phyloP scores from a whole-genome alignment of 2,888 invertebrate genomes.

The Amphipyra tragopoginis region DNA sequence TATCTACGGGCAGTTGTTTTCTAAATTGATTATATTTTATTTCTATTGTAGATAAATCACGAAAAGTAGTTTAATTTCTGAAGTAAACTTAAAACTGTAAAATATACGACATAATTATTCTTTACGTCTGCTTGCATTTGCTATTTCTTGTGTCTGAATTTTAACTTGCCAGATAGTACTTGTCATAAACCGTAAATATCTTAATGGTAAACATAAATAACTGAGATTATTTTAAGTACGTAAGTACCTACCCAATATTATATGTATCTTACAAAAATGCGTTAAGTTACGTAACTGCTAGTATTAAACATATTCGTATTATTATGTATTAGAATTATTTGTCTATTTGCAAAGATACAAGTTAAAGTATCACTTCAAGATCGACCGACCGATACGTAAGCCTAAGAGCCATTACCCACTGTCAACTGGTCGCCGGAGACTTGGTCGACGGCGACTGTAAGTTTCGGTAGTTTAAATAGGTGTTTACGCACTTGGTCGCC shows the following conservation, averaged over 20 bases:
- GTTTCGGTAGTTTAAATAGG: no score
- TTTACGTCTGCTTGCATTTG: constrained; percentile 23
- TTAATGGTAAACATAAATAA: constrained; percentile 12
- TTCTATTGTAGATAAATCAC: constrained; percentile 33
- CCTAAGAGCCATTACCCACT: no score
- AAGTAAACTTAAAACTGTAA: constrained; percentile 25
- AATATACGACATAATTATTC: constrained; percentile 9
- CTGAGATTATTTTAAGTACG: constrained; percentile 42
- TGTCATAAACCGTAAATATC: constrained; percentile 17
- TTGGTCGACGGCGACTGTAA: no score
- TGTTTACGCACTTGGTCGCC: no score
- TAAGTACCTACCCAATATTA: constrained; percentile 23
- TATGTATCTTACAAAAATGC: constrained; percentile 26
- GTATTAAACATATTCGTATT: constrained; percentile 20
- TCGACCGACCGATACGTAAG: neutral
- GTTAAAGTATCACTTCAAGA: constrained; percentile 7
- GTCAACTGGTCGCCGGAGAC: no score
- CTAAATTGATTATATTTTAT: constrained; percentile 48
- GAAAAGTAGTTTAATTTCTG: constrained; percentile 26
- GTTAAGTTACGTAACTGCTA: constrained; percentile 47
- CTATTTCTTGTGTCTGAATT: constrained; percentile 38
- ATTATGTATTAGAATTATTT: constrained; percentile 6
- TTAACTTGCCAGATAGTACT: constrained; percentile 45
- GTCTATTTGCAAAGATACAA: neutral
- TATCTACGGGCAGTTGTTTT: constrained; percentile 54